These are phyloP conservation scores for Zoanthus sociatus DNA, from an alignment of 92 coral and sea anemone genomes.

Conservation along the genomic window DNA sequence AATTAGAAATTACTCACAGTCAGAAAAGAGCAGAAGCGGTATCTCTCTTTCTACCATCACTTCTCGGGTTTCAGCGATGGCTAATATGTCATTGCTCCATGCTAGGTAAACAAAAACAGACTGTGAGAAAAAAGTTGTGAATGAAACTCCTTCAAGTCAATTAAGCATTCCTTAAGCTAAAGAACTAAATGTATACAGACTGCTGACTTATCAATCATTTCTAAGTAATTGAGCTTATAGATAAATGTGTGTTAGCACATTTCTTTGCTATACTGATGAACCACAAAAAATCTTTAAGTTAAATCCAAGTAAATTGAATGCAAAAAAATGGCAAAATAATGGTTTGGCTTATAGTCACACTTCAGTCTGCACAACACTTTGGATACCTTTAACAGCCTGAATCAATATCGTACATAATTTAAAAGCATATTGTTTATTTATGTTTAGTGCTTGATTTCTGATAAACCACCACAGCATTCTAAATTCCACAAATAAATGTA, in stretches of 20 bases:
- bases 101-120: slow-evolving; percentile 34
- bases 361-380: not conserved
- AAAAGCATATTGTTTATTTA: too few species aligned
- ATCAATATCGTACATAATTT: too few species aligned
- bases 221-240: not conserved
- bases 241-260: not conserved
- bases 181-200: not conserved
- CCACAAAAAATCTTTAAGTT: not conserved
- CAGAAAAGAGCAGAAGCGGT: not conserved
- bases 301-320: not conserved
- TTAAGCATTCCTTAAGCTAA: slow-evolving; percentile 8
- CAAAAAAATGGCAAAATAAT: not conserved
- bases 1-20: slow-evolving; percentile 38
- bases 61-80: slow-evolving; percentile 28
- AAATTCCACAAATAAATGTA: not conserved
- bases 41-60: slow-evolving; percentile 15
- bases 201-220: slow-evolving; percentile 4
- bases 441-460: too few species aligned
- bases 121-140: slow-evolving; percentile 3
- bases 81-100: slow-evolving; percentile 21
- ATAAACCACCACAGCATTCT: not conserved
- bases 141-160: not conserved
- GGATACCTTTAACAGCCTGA: too few species aligned
- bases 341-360: not conserved
- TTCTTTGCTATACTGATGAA: not conserved